Conservation (phyloP, 2,888 invertebrate species). For the Hypercompe scribonia region DNA sequence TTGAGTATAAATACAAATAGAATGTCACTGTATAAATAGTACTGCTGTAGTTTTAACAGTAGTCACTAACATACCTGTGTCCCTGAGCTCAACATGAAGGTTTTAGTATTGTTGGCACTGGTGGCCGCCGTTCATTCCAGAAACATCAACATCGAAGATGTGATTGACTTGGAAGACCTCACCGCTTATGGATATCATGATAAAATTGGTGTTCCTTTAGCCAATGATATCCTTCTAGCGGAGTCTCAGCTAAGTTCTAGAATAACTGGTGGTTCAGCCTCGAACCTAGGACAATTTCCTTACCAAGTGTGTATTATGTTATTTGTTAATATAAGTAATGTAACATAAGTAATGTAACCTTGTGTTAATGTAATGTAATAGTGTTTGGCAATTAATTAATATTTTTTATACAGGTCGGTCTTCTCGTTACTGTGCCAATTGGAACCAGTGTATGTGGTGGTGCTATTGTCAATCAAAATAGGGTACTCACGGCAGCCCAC, state of each 20-base stretch:
- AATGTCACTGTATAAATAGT: neutral
- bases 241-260: slow-evolving; percentile 32
- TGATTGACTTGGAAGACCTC: slow-evolving; percentile 27
- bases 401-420: neutral
- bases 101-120: slow-evolving; percentile 34
- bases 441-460: slow-evolving; percentile 10
- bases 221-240: slow-evolving; percentile 39
- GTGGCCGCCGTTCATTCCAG: slow-evolving; percentile 33
- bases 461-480: neutral
- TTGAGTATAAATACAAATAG: neutral
- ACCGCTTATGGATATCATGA: slow-evolving; percentile 44
- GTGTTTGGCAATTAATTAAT: too few species aligned
- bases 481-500: slow-evolving; percentile 17
- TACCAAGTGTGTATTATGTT: slow-evolving; percentile 41
- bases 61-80: neutral
- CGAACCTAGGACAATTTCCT: slow-evolving; percentile 47
- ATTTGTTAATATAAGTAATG: neutral
- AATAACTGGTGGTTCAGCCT: slow-evolving; percentile 47
- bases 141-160: slow-evolving; percentile 24
- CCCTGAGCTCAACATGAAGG: slow-evolving; percentile 21
- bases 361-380: neutral
- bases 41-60: neutral
- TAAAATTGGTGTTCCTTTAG: slow-evolving; percentile 45
- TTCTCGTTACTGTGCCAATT: neutral
- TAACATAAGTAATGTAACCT: too few species aligned